These are phyloP conservation scores for Umimayanthus kanabou DNA, from an alignment of 92 coral and sea anemone species.

Conservation along the genomic window DNA sequence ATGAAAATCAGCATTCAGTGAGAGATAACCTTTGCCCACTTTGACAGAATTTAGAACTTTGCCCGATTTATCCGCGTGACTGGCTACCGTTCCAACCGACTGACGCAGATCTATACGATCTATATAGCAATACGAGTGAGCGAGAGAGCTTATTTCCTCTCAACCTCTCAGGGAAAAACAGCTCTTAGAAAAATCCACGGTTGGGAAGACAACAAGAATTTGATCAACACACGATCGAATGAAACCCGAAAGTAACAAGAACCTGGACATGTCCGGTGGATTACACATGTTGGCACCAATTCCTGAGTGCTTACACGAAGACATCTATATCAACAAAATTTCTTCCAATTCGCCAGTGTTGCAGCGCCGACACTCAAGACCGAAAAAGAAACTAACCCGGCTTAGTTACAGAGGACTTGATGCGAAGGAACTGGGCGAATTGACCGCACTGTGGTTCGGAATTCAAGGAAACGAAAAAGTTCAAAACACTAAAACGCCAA, in stretches of 20 bases:
- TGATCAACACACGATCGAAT: slow-evolving; percentile 8
- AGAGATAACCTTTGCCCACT: slow-evolving; percentile 19
- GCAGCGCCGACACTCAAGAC: slow-evolving; percentile 44
- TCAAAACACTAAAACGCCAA: slow-evolving; percentile 20
- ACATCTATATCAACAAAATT: slow-evolving; percentile 5
- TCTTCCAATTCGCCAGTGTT: slow-evolving; percentile 31
- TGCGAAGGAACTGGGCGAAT: slow-evolving; percentile 20
- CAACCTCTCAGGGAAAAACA: slow-evolving; percentile 20
- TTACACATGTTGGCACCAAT: slow-evolving; percentile 28
- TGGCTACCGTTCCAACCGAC: background rate
- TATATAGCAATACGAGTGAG: background rate
- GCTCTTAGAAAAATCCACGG: background rate
- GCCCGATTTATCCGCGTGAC: slow-evolving; percentile 35
- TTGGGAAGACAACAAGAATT: background rate
- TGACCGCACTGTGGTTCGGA: slow-evolving; percentile 27
- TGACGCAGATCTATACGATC: background rate
- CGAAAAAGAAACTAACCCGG: slow-evolving; percentile 79
- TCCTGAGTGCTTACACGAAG: slow-evolving; percentile 43
- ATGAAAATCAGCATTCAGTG: background rate
- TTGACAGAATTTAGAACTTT: background rate
- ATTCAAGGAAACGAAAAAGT: slow-evolving; percentile 2
- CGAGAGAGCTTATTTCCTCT: slow-evolving; percentile 21
- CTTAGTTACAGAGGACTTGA: slow-evolving; percentile 48
- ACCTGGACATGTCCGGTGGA: slow-evolving; percentile 10
- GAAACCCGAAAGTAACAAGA: slow-evolving; percentile 18